Base-by-base conservation (phyloP, 2,113 vertebrate genomes). In the Cebus imitator region DNA sequence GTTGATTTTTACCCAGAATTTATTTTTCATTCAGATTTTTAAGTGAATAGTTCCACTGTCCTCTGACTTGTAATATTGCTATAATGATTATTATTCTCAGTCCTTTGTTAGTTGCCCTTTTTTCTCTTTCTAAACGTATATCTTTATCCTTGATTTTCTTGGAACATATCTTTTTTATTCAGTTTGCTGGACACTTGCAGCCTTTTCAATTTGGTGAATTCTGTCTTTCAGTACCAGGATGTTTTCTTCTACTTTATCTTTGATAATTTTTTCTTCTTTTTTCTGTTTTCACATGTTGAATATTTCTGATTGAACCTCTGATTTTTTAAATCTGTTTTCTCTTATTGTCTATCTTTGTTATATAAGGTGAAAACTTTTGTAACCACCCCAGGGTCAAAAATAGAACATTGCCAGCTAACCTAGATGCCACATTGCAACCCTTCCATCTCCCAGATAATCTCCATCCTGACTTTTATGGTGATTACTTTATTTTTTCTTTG, bases 1-100 rank as follows among this genome's bases (percentile, higher is more conserved):
- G 55, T 87, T 82, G 84, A 20, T 87, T 87, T 87, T 92, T 37
- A 92, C 45, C 66, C 52, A 73, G 48, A 37, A 16, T 79, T 73
- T 87, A 35, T 27, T 91, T 95, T 95, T 82, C 3, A 82, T 12
- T 95, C 27, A 80, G 20, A 90, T 72, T 90, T 90, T 72, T 90
- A 79, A 90, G 43, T 52, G 58, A 48, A 32, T 87, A 58, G 32
- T 84, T 78, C 32, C n/a, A 76, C 35, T 79, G 72, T 84, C 37
- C 89, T 79, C 32, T 84, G 30, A 72, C 20, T 83, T 89, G 12
- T 85, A 17, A 50, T 72, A 23, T 43, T 72, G 21, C 50, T 93
- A 1, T 92, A 48, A 40, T 45, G 50, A 45, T 76, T 14, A 52
- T 35, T 50, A 40, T 82, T 72, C 64, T 87, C 40, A 40, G 76